Evolutionary conservation across 2,113 vertebrate genomes (phyloP).

Genomic region (Lichenostomus cassidix): DNA sequence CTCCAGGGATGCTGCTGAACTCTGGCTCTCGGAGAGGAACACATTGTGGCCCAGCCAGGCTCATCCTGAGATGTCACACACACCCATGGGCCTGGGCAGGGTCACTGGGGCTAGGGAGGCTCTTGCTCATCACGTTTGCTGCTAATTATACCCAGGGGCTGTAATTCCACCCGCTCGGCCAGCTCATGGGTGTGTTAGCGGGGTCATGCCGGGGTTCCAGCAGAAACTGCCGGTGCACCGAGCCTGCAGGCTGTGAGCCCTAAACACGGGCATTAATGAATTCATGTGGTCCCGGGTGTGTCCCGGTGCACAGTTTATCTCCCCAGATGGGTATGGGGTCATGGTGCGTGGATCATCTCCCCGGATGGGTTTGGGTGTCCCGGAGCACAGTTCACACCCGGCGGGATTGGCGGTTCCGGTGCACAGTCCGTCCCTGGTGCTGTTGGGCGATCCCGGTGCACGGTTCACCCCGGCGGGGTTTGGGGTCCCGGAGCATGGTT

Average conservation of each 20-base stretch:
- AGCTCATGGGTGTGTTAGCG: neutral
- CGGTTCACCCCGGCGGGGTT: accelerated
- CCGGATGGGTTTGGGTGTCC: no score
- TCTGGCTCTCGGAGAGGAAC: neutral
- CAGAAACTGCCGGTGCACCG: neutral
- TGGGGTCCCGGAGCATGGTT: accelerated
- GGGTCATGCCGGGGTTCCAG: neutral
- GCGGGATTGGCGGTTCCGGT: neutral
- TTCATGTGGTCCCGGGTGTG: neutral
- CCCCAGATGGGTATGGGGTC: no score
- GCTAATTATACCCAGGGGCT: neutral
- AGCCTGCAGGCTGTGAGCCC: neutral
- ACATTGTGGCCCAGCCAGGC: accelerated
- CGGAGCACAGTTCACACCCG: neutral
- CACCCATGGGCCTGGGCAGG: neutral
- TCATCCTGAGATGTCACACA: neutral
- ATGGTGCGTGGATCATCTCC: accelerated
- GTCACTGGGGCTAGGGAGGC: neutral
- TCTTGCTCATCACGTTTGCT: neutral
- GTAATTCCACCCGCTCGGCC: neutral
- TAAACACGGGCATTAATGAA: neutral
- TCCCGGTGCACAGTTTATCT: neutral
- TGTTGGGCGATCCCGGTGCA: neutral
- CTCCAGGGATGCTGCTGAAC: neutral
- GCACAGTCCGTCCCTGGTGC: neutral